Conservation (phyloP, 2,113 vertebrate species). For the Hydrolagus affinis region DNA sequence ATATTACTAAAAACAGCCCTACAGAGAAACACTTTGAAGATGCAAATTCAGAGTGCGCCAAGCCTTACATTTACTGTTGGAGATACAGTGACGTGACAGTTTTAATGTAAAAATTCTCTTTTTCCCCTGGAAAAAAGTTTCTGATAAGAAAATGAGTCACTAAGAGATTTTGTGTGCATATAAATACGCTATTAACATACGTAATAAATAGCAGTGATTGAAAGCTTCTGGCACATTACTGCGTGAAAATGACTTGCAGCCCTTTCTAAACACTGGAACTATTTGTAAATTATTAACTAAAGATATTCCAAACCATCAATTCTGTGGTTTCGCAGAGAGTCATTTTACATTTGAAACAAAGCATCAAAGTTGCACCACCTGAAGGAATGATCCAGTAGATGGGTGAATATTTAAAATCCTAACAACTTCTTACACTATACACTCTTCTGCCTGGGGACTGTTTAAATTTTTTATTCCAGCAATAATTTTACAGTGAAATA, state of each 20-base stretch:
- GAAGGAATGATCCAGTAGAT: constrained; percentile 11
- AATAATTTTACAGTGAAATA: constrained; percentile 28
- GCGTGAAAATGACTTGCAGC: constrained; percentile 15
- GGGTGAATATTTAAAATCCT: constrained; percentile 23
- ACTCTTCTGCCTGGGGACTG: constrained; percentile 1
- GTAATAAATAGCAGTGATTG: constrained; percentile 27
- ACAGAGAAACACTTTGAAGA: background rate
- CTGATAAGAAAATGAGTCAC: background rate
- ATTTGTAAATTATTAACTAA: constrained; percentile 32
- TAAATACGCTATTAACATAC: constrained; percentile 10
- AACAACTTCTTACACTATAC: background rate
- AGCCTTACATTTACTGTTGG: background rate
- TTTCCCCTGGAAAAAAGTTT: background rate
- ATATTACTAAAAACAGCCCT: background rate
- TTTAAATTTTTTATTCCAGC: constrained; percentile 27
- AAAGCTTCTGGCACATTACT: background rate
- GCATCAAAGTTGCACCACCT: constrained; percentile 10
- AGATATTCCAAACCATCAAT: constrained; percentile 26
- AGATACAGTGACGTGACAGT: background rate
- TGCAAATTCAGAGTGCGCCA: background rate
- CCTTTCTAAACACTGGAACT: constrained; percentile 9
- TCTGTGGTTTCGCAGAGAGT: constrained; percentile 19
- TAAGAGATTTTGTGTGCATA: constrained; percentile 13
- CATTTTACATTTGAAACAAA: constrained; percentile 30
- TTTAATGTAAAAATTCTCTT: background rate